phyloP scores from a whole-genome alignment of 2,797 vertebrate genomes.

The Glyptemys insculpta region DNA sequence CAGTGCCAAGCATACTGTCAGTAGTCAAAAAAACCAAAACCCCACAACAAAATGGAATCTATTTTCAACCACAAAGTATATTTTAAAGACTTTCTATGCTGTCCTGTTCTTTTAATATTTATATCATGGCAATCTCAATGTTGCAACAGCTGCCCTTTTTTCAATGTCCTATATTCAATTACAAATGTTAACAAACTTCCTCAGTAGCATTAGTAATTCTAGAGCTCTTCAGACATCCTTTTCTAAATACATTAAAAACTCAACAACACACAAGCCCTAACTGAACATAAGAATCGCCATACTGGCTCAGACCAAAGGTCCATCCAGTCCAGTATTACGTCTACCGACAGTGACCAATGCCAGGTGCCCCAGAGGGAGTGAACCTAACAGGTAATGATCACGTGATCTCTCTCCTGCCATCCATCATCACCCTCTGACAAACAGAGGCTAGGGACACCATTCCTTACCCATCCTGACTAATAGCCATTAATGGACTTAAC shows the following conservation, averaged over 20 bases:
- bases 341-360: no score
- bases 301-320: no score
- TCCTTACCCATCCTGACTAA: no score
- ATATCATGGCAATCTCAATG: background rate
- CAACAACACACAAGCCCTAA: background rate
- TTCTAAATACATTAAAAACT: background rate
- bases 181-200: background rate
- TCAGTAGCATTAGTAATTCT: background rate
- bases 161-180: background rate
- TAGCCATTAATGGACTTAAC: no score
- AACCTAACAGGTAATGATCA: no score
- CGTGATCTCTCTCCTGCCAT: no score
- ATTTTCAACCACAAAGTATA: background rate
- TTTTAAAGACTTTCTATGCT: background rate
- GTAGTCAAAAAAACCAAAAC: background rate
- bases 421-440: no score
- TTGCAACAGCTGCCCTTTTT: background rate
- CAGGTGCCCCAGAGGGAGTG: no score
- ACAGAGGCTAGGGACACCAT: no score
- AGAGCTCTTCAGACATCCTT: background rate
- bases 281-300: background rate
- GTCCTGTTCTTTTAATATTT: background rate
- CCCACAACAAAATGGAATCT: background rate
- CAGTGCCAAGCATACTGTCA: fast-evolving
- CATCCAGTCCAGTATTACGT: no score